Percentiles rank a stretch among this genome's conserved stretches.
Evolutionary conservation across 2,888 invertebrate species (phyloP).

Genomic region (Bunonema sp.): DNA sequence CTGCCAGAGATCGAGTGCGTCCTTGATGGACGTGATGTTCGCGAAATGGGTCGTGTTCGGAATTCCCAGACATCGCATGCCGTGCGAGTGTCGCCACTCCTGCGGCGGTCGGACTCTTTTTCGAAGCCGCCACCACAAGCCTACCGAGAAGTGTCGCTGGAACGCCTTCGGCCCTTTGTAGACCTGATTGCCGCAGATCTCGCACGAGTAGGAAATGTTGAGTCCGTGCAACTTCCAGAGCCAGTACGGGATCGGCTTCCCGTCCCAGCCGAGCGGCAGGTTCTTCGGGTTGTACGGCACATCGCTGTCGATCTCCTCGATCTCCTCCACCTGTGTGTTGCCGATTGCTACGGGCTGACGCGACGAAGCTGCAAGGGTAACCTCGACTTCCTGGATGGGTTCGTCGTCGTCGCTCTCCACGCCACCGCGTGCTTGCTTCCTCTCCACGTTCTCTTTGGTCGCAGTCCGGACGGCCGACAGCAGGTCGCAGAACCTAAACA

Average conservation of each 20-base stretch:
- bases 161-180: slow-evolving; percentile 99
- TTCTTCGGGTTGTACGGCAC: slow-evolving; percentile 99
- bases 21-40: slow-evolving; percentile 66
- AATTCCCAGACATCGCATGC: slow-evolving; percentile 94
- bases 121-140: neutral
- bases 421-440: slow-evolving; percentile 76
- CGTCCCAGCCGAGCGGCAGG: slow-evolving; percentile 67
- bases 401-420: slow-evolving; percentile 50
- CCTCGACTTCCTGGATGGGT: too few species aligned
- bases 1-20: slow-evolving; percentile 68
- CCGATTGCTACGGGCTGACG: slow-evolving; percentile 48
- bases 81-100: slow-evolving; percentile 63
- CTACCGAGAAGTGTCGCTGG: slow-evolving; percentile 82
- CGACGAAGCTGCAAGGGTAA: too few species aligned
- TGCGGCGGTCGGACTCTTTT: slow-evolving; percentile 18
- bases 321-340: slow-evolving; percentile 28
- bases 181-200: slow-evolving; percentile 79
- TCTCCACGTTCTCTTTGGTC: slow-evolving; percentile 91
- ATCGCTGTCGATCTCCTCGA: slow-evolving; percentile 62
- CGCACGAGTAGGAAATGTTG: slow-evolving; percentile 94
- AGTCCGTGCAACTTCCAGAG: slow-evolving; percentile 87
- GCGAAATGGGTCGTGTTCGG: slow-evolving; percentile 99
- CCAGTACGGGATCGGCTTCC: slow-evolving; percentile 46
- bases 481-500: slow-evolving; percentile 22
- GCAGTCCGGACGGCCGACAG: slow-evolving; percentile 62